Base-by-base conservation (phyloP, 2,113 vertebrate species). In the Pedionomus torquatus region DNA sequence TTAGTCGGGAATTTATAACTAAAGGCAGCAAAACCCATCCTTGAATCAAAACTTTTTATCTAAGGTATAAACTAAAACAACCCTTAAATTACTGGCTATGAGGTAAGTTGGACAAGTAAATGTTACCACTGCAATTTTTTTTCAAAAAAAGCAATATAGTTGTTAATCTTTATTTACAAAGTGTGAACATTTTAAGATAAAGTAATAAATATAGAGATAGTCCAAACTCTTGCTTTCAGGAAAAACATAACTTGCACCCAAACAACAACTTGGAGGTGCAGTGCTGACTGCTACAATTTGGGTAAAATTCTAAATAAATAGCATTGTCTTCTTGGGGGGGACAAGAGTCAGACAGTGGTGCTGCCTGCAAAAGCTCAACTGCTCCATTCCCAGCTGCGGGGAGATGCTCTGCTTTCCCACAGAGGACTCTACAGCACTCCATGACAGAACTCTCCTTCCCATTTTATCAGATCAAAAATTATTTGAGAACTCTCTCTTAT, bases 361-460 rank as follows among this genome's bases (percentile, higher is more conserved):
- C 26, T 46, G 68, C n/a, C 31, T 48, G 25, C 61, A 17, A 4
- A 23, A 21, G 3, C 66, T 8, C 39, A 2, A 13, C 1, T 4
- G 13, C 37, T 43, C 65, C 7, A 0, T 10, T 23, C 69, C 31
- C 43, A 1, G 13, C 52, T 4, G 35, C 2, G 1, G 16, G 33
- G 48, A 58, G 35, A 26, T 5, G 71, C 48, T 48, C 55, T 63
- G 41, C 20, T 11, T 13, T 31, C 64, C 55, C 13, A 7, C 33
- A 3, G 19, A 0, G 5, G 17, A 12, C 24, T 18, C 8, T 6
- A 6, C 44, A 7, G 49, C 5, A 6, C 9, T 2, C 8, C 1
- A 23, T 2, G 48, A 30, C 39, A 55, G 30, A 69, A 21, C 17
- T 83, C 54, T 24, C 23, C 16, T 13, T n/a, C 39, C 41, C 33